phyloP scores from a whole-genome alignment of 92 coral and sea anemone species.

The Umimayanthus kanabou region DNA sequence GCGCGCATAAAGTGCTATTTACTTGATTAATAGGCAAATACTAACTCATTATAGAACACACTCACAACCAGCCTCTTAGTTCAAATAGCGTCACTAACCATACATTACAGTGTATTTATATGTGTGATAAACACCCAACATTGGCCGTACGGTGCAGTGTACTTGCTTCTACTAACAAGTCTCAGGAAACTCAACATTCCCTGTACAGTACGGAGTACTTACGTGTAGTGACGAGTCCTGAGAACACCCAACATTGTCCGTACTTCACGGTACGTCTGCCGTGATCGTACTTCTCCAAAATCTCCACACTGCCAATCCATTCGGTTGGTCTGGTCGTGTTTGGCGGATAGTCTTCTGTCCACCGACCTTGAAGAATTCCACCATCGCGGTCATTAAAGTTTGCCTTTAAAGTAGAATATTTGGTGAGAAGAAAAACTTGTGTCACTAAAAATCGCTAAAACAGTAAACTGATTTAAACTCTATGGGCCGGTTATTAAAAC shows the following conservation, averaged over 20 bases:
- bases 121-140: no score
- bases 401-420: conserved; percentile 4
- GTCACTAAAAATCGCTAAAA: background rate
- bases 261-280: conserved; percentile 1
- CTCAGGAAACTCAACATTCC: background rate
- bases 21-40: no score
- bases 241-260: background rate
- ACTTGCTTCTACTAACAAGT: no score
- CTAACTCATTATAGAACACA: no score
- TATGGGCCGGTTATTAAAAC: no score
- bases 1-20: no score
- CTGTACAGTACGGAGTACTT: background rate
- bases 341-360: background rate
- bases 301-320: conserved; percentile 2
- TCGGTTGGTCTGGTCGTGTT: conserved; percentile 2
- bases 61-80: no score
- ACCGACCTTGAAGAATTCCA: background rate
- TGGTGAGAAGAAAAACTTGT: background rate
- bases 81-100: no score
- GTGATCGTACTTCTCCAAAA: background rate
- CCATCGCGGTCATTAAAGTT: conserved; percentile 31
- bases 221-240: background rate
- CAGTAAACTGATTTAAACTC: background rate
- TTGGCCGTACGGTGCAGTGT: no score
- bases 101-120: no score